Evolutionary conservation across 2,113 vertebrate species (phyloP).

Genomic region (Motacilla alba): DNA sequence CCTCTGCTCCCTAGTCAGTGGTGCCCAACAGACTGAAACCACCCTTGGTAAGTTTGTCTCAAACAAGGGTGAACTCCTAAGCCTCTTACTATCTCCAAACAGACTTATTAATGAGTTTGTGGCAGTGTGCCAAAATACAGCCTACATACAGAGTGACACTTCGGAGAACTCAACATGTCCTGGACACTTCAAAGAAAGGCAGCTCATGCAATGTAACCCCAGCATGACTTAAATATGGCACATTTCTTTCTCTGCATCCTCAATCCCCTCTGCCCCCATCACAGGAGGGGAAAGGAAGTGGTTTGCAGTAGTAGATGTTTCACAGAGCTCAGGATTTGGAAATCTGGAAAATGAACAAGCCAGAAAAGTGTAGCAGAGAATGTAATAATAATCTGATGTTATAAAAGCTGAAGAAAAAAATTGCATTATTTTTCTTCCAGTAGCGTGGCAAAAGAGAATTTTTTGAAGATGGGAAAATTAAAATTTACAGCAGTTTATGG

Average conservation of each 20-base stretch:
- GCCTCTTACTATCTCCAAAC: not conserved
- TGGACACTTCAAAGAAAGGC: not conserved
- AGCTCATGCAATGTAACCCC: not conserved
- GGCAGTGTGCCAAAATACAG: not conserved
- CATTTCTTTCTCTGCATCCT: not conserved
- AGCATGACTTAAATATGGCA: not conserved
- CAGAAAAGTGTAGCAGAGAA: not conserved
- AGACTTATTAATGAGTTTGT: not conserved
- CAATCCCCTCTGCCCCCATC: not conserved
- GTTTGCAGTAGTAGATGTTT: not conserved
- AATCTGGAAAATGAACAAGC: not conserved
- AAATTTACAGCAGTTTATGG: not conserved
- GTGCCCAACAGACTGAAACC: not conserved
- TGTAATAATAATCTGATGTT: not conserved
- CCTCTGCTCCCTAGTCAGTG: not conserved
- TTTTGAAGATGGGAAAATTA: not conserved
- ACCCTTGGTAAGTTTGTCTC: not conserved
- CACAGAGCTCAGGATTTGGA: not conserved
- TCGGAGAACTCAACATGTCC: not conserved
- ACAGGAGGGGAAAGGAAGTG: not conserved
- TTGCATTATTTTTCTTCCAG: not conserved
- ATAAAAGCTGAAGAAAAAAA: not conserved
- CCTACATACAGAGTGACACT: not conserved
- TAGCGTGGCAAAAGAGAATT: not conserved
- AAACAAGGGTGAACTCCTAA: not conserved